Evolutionary conservation across 1,140 invertebrate genomes (phyloP).

Genomic region (Drosophila albomicans): DNA sequence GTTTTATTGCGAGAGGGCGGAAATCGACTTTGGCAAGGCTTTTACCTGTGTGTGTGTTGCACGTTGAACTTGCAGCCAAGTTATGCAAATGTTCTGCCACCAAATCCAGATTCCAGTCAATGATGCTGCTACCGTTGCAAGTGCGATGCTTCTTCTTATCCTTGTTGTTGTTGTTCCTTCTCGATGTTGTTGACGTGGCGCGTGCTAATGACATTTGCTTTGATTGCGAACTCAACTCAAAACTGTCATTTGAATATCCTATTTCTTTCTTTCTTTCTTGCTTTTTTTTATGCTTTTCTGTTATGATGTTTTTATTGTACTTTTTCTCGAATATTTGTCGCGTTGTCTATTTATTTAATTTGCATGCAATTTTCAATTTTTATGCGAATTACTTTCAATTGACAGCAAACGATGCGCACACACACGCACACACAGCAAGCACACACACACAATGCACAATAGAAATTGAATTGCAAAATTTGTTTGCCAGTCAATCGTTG

Average conservation of each 20-base stretch:
- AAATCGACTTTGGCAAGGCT: conserved; percentile 79
- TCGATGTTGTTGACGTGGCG: conserved; percentile 49
- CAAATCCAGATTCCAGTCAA: conserved; percentile 19
- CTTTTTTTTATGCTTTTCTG: conserved; percentile 7
- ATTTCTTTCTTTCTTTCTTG: conserved; percentile 18
- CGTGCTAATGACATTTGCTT: conserved; percentile 80
- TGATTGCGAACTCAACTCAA: conserved; percentile 70
- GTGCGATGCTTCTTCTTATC: conserved; percentile 11
- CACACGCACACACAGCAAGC: conserved; percentile 15
- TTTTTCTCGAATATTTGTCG: too few relatives aligned
- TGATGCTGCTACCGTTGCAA: conserved; percentile 21
- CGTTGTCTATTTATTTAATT: conserved; percentile 81
- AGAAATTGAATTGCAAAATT: conserved; percentile 83
- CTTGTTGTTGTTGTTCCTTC: conserved; percentile 7
- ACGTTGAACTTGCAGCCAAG: conserved; percentile 67
- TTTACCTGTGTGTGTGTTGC: conserved; percentile 68
- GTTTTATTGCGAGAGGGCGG: conserved; percentile 54
- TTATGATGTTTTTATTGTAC: neutral
- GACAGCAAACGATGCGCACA: conserved; percentile 77
- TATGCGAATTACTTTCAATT: conserved; percentile 77
- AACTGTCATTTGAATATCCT: conserved; percentile 59
- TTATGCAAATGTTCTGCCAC: conserved; percentile 71
- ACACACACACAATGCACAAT: conserved; percentile 60
- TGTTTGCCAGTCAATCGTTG: conserved; percentile 72
- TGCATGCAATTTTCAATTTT: conserved; percentile 83